Evolutionary conservation across 2,113 vertebrate species (phyloP).

Genomic region (Chiloscyllium plagiosum): DNA sequence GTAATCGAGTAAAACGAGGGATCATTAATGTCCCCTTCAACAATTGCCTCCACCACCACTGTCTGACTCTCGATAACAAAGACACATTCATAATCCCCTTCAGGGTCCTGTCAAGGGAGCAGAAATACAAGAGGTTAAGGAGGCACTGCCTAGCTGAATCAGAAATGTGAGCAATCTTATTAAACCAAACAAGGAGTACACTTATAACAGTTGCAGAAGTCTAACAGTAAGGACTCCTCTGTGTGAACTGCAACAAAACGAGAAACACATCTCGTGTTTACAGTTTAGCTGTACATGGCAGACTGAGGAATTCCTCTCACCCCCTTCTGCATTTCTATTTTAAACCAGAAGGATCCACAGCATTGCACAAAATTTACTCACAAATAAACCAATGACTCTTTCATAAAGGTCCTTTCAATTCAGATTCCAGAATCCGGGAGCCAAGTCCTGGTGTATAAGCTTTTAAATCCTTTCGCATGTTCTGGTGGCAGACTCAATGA

Average conservation of each 20-base stretch:
- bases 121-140: neutral
- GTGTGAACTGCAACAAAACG: neutral
- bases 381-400: neutral
- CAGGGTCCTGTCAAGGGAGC: constrained; percentile 62
- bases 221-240: too few species aligned
- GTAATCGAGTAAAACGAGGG: constrained; percentile 71
- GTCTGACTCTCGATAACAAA: constrained; percentile 77
- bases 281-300: neutral
- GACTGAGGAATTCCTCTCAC: neutral
- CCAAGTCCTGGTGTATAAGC: neutral
- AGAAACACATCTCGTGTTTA: neutral
- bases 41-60: constrained; percentile 76
- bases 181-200: neutral
- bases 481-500: neutral
- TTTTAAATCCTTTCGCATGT: neutral
- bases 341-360: neutral
- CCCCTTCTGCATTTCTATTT: neutral
- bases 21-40: constrained; percentile 69
- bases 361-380: neutral
- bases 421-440: neutral
- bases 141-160: neutral
- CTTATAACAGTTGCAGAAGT: neutral
- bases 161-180: neutral
- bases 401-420: neutral
- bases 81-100: constrained; percentile 79